phyloP scores from a whole-genome alignment of 2,797 vertebrate species.

The Apogon hyalosoma region DNA sequence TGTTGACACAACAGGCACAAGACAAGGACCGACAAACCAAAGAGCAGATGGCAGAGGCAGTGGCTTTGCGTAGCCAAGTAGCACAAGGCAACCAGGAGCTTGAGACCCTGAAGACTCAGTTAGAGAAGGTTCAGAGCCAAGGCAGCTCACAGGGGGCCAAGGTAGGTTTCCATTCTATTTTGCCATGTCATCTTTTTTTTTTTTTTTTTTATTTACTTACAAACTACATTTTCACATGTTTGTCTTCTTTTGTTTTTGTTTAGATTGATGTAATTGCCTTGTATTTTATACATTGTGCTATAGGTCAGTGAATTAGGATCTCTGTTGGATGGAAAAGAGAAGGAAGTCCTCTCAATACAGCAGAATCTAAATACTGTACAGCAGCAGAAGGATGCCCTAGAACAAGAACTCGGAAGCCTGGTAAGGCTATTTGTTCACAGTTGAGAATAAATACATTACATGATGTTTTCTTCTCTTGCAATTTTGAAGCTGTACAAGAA shows the following conservation, averaged over 20 bases:
- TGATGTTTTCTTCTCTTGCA: background rate
- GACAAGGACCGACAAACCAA: conserved; percentile 86
- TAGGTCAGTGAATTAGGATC: conserved; percentile 88
- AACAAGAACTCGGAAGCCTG: conserved; percentile 88
- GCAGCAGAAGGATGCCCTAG: conserved; percentile 87
- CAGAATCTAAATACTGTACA: conserved; percentile 84
- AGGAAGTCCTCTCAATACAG: conserved; percentile 86
- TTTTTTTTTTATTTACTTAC: background rate
- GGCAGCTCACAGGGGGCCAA: conserved; percentile 85
- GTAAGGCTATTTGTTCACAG: conserved; percentile 80
- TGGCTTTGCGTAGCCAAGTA: conserved; percentile 84
- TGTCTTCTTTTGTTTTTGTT: conserved; percentile 1
- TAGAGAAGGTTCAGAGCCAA: conserved; percentile 86
- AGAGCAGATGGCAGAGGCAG: conserved; percentile 86
- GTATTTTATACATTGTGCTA: conserved; percentile 38
- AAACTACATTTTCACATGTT: background rate
- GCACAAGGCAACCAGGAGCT: conserved; percentile 90
- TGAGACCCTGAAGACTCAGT: conserved; percentile 84
- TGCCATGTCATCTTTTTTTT: conserved; percentile 12
- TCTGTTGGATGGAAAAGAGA: conserved; percentile 87
- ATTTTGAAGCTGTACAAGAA: background rate
- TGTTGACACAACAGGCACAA: conserved; percentile 82
- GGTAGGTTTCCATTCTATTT: conserved; percentile 82
- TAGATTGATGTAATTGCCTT: conserved; percentile 45
- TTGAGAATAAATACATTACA: background rate